Conservation (phyloP, 2,113 vertebrate genomes). For the Ovibos moschatus region DNA sequence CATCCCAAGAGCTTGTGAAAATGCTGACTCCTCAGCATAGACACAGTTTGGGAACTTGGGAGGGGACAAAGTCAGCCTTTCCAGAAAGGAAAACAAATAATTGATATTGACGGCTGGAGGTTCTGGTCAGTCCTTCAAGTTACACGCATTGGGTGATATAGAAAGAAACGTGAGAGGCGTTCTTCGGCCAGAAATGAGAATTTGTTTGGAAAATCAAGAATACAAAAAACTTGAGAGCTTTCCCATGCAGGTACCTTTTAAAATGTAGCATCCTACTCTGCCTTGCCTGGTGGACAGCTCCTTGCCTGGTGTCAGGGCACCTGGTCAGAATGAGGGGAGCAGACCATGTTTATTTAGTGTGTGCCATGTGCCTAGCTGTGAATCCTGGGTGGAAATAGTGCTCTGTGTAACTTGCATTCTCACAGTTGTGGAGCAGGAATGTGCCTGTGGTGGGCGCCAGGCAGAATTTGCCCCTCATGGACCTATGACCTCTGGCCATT, state of each 20-base stretch:
- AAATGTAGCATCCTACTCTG: neutral
- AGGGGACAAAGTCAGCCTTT: neutral
- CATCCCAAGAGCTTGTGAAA: neutral
- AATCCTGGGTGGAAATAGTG: too few relatives aligned
- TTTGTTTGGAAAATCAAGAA: neutral
- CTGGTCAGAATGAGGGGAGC: neutral
- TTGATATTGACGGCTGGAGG: neutral
- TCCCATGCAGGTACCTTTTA: neutral
- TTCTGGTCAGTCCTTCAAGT: neutral
- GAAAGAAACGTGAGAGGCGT: neutral
- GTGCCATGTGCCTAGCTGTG: neutral
- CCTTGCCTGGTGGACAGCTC: neutral
- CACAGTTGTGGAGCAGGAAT: neutral
- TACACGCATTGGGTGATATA: neutral
- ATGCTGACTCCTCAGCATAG: neutral
- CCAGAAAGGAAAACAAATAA: neutral
- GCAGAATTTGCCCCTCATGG: neutral
- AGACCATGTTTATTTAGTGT: neutral
- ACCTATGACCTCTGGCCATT: neutral
- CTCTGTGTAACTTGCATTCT: too few relatives aligned
- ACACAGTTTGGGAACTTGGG: neutral
- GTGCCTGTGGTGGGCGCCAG: neutral
- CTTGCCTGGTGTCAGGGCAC: neutral
- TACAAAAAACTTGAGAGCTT: neutral
- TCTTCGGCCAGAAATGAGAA: neutral